Evolutionary conservation across 2,797 vertebrate genomes (phyloP).

Genomic region (Liasis olivaceus): DNA sequence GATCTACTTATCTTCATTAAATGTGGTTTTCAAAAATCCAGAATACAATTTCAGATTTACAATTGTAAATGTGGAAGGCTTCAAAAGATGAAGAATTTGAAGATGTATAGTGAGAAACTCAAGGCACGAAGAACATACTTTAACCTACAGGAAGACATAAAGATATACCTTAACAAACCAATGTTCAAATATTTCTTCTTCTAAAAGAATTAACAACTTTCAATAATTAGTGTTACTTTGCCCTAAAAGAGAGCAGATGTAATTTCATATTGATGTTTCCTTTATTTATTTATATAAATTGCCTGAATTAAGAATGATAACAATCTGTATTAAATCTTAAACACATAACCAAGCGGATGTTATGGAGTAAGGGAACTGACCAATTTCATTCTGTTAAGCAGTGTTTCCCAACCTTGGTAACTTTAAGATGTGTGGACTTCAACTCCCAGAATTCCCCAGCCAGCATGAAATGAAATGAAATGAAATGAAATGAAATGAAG

Average conservation of each 20-base stretch:
- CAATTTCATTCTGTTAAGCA: background rate
- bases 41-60: background rate
- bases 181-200: background rate
- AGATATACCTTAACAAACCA: conserved; percentile 1
- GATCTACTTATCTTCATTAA: background rate
- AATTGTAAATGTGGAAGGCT: background rate
- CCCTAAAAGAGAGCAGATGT: conserved; percentile 7
- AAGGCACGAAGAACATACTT: background rate
- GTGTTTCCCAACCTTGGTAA: no score
- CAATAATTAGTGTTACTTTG: background rate
- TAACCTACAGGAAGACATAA: background rate
- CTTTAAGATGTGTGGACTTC: no score
- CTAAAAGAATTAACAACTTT: background rate
- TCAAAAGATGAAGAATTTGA: background rate
- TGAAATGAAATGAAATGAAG: no score
- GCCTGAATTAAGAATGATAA: background rate
- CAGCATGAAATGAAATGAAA: no score
- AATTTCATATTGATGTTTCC: background rate
- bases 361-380: background rate
- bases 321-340: background rate
- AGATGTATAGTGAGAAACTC: background rate
- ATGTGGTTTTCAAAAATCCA: background rate
- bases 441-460: no score
- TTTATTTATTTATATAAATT: background rate
- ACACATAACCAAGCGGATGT: background rate